Base-by-base conservation (phyloP, 1,140 invertebrate species). In the Lasioglossum baleicum region DNA sequence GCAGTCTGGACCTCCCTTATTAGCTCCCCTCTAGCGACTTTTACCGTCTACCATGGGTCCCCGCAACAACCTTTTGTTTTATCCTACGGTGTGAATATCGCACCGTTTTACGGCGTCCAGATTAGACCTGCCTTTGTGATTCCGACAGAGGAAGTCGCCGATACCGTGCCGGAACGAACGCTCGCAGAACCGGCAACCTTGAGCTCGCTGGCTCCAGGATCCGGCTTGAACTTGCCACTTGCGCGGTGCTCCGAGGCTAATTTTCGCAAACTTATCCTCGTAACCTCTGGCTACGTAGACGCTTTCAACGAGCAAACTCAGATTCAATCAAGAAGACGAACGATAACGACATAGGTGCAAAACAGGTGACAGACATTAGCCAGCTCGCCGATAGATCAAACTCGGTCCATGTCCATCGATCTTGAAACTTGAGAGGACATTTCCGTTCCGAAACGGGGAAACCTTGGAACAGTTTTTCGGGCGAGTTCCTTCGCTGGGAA, bases 61-160 rank as follows among this genome's bases (percentile, higher is more conserved):
- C 83, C 84, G 81, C 85, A 88, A 85, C 86, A 83, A 81, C 73
- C 90, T 91, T 91, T 91, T 91, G 90, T 91, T 88, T 90, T 89
- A 90, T 91, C 87, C 86, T 69, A 73, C 74, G 86, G 90, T 90
- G 91, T 90, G 89, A 91, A 90, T 88, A 90, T 91, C 89, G 83
- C 90, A 86, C 86, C 86, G 87, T 91, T 90, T 90, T 88, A 90
- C 83, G 86, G 87, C 83, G 68, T 65, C 81, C 78, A 87, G 88
- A 91, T 91, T 89, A 88, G 88, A 82, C 84, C 84, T 82, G 70
- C 86, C 86, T 90, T 87, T 90, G 81, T 75, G 80, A 84, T 72
- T n/a, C 40, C 60, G 81, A 73, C 88, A 80, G 85, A 58, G 31
- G 22, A 75, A 64, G 35, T 40, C 60, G 66, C 40, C 65, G 73